Evolutionary conservation across 2,113 vertebrate genomes (phyloP).

Genomic region (Megaptera novaeangliae): DNA sequence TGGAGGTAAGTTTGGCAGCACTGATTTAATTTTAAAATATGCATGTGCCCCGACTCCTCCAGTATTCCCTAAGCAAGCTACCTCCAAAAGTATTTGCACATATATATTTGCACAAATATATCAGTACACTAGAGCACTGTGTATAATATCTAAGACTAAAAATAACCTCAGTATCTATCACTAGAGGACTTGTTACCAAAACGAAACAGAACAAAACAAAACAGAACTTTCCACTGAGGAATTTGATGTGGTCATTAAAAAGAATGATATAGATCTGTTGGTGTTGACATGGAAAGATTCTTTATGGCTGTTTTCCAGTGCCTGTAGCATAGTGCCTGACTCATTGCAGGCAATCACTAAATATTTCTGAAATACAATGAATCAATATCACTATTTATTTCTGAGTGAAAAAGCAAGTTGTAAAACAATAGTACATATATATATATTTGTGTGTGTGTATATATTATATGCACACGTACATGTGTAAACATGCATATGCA

Average conservation of each 20-base stretch:
- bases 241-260: constrained; percentile 10
- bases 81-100: not conserved
- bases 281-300: not conserved
- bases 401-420: not conserved
- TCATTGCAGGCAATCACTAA: not conserved
- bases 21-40: not conserved
- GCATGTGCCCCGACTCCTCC: not conserved
- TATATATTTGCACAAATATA: not conserved
- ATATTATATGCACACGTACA: not conserved
- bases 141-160: not conserved
- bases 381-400: not conserved
- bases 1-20: not conserved
- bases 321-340: not conserved
- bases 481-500: not conserved
- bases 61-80: not conserved
- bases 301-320: not conserved
- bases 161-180: not conserved
- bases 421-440: not conserved
- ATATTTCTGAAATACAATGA: constrained; percentile 16
- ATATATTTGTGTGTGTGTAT: not conserved
- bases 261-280: not conserved
- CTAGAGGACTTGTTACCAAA: not conserved
- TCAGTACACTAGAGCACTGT: not conserved
- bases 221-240: not conserved
- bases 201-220: constrained; percentile 10